Evolutionary conservation across 2,888 invertebrate species (phyloP), one percentile per base, ranked within the genome.

Genomic region (Piscicola geometra): DNA sequence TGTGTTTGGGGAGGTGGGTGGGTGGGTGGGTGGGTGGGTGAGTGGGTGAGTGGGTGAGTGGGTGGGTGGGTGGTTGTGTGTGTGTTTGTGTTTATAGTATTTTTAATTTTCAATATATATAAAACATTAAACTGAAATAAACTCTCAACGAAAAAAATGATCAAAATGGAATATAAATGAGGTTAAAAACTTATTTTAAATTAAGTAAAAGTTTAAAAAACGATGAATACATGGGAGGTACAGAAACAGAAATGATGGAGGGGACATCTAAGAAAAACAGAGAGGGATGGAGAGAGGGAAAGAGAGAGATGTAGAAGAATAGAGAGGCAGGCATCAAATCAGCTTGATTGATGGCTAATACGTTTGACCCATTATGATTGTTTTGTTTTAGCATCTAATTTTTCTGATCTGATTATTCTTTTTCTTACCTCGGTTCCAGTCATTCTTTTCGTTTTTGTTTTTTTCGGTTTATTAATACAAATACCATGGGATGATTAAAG

Each of bases 261-360:
- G 28, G 60, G 50, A n/a, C 52, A 60, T 1, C 21, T 21, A 35
- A 33, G 70, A 69, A 25, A 33, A 33, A 36, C 28, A 33, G 33
- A 25, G 41, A 69, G 72, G 25, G 28, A 66, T 1, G n/a, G 66
- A 18, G 66, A 66, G 28, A 21, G 3, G 28, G 66, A 66, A 3
- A 66, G 28, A 18, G 66, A 66, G 3, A 21, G 66, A 32, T 15
- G 66, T 1, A 18, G n/a, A 32, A 25, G 28, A 3, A 18, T 21
- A 25, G 3, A 21, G 66, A 66, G 66, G 28, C 1, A 21, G 66
- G 41, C 64, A 64, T 71, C 71, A 71, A 56, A 50, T 50, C 30
- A 50, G 41, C 47, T 50, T 71, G 71, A 71, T 71, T 71, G 71
- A 71, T 71, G 71, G 41, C 41, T 56, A 71, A 71, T 71, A 50